phyloP scores from a whole-genome alignment of 2,888 invertebrate genomes.

The Molanna angustata region DNA sequence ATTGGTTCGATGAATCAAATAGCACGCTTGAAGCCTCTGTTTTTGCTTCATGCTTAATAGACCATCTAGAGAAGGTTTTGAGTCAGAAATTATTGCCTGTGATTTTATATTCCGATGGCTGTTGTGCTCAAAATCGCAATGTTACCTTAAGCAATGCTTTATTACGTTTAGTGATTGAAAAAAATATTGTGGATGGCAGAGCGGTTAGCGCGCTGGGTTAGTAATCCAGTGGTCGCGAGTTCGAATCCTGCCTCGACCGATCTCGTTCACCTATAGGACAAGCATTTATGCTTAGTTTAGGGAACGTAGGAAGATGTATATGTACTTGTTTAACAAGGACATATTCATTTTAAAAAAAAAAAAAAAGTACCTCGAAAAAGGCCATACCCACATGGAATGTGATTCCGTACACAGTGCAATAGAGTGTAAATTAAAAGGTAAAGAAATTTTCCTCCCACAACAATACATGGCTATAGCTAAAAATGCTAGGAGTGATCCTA shows the following conservation, averaged over 20 bases:
- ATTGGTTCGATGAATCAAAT: slow-evolving; percentile 6
- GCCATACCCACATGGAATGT: slow-evolving; percentile 3
- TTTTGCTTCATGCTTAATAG: slow-evolving; percentile 1
- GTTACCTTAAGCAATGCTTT: not conserved
- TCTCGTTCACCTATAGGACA: no score
- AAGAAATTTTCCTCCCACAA: not conserved
- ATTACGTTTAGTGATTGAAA: not conserved
- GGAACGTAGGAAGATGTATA: no score
- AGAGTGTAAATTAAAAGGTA: slow-evolving; percentile 1
- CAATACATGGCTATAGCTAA: not conserved
- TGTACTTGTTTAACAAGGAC: no score
- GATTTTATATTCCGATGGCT: slow-evolving; percentile 3
- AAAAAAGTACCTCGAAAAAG: not conserved
- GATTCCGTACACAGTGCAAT: slow-evolving; percentile 5
- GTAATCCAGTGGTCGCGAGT: no score
- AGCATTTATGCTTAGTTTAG: no score
- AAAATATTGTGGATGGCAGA: not conserved
- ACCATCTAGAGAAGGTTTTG: not conserved
- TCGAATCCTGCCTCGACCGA: no score
- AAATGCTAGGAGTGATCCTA: not conserved
- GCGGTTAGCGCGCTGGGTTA: no score
- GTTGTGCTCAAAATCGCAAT: slow-evolving; percentile 4
- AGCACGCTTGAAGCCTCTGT: slow-evolving; percentile 1
- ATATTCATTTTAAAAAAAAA: no score
- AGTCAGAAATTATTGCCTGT: not conserved